phyloP scores from a whole-genome alignment of 2,797 vertebrate species.

The Paedocypris micromegethes region DNA sequence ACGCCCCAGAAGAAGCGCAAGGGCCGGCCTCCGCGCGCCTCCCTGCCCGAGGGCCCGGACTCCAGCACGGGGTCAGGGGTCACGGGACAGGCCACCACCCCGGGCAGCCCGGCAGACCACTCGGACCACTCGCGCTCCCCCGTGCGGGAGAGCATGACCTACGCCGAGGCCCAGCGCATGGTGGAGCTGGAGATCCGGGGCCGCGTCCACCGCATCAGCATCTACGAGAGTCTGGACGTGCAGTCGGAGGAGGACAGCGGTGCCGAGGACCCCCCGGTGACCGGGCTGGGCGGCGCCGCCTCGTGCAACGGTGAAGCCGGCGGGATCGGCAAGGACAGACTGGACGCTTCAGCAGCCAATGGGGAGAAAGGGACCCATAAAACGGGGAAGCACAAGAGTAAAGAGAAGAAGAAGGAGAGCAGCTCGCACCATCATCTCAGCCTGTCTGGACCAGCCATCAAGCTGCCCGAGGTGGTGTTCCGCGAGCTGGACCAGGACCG shows the following conservation, averaged over 20 bases:
- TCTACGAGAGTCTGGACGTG: constrained; percentile 95
- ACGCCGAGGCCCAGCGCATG: constrained; percentile 95
- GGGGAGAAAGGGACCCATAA: constrained; percentile 72
- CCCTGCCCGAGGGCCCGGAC: constrained; percentile 65
- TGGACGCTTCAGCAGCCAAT: constrained; percentile 75
- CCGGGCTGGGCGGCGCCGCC: constrained; percentile 55
- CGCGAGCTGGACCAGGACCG: constrained; percentile 93
- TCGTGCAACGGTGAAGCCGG: constrained; percentile 66
- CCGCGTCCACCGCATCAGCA: constrained; percentile 93
- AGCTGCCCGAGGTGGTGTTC: constrained; percentile 94
- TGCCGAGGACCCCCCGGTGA: constrained; percentile 59
- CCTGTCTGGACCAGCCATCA: constrained; percentile 82
- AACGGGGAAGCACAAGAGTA: constrained; percentile 94
- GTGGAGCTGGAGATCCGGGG: constrained; percentile 95
- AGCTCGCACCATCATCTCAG: constrained; percentile 85
- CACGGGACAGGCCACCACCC: constrained; percentile 66
- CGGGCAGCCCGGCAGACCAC: constrained; percentile 81
- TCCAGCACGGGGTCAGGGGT: constrained; percentile 61
- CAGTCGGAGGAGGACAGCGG: constrained; percentile 91
- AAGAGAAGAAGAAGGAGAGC: constrained; percentile 95
- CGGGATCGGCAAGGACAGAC: constrained; percentile 79
- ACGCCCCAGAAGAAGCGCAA: constrained; percentile 90
- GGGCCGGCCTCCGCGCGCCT: constrained; percentile 88
- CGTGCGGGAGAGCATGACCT: constrained; percentile 93
- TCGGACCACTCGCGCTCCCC: constrained; percentile 92